Evolutionary conservation across 2,113 vertebrate species (phyloP).

Genomic region (Dasyprocta punctata): DNA sequence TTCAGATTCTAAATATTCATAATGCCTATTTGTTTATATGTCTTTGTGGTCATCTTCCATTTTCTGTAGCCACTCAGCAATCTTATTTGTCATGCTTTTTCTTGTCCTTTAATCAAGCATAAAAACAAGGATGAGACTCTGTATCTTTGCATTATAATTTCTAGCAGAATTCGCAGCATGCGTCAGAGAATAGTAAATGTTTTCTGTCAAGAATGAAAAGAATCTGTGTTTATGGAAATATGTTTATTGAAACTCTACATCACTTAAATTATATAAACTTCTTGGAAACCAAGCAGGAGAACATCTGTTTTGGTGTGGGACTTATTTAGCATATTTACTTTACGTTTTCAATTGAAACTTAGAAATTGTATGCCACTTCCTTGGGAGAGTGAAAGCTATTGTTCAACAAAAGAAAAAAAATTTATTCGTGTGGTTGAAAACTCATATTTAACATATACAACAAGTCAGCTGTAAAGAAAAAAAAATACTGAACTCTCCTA

Average conservation of each 20-base stretch:
- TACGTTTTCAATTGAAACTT: conserved; percentile 54
- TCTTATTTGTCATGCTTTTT: background rate
- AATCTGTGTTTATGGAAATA: conserved; percentile 68
- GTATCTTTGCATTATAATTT: background rate
- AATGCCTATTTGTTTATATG: background rate
- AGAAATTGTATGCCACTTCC: conserved; percentile 56
- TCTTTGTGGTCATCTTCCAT: background rate
- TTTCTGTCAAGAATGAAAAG: conserved; percentile 56
- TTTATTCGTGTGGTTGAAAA: conserved; percentile 59
- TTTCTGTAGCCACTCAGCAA: background rate
- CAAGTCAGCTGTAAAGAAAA: conserved; percentile 61
- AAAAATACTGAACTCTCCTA: background rate
- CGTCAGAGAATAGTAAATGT: conserved; percentile 51
- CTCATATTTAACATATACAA: conserved; percentile 58
- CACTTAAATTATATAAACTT: conserved; percentile 60
- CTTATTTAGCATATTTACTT: conserved; percentile 39
- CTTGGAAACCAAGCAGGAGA: background rate
- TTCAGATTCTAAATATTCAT: background rate
- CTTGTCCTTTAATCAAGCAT: background rate
- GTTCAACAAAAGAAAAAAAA: conserved; percentile 39
- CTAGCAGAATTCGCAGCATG: background rate
- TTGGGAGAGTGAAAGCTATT: conserved; percentile 63
- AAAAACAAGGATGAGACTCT: background rate
- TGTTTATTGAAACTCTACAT: conserved; percentile 52
- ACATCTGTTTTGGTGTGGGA: conserved; percentile 39